These are phyloP conservation scores for Pangasius larnaudii DNA, from an alignment of 2,797 vertebrate species.

Conservation along the genomic window DNA sequence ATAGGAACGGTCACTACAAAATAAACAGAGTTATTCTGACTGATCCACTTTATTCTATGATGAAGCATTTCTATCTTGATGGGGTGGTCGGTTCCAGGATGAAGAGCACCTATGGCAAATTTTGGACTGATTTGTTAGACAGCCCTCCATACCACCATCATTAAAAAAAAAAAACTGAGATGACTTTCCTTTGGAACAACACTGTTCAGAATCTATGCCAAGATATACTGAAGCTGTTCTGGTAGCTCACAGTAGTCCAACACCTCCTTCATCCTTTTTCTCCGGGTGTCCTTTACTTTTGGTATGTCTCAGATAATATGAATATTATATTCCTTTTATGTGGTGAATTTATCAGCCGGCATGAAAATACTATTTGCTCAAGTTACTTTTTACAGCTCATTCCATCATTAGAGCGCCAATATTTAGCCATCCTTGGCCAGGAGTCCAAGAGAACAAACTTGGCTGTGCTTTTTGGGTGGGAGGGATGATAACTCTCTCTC, in stretches of 20 bases:
- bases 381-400: background rate
- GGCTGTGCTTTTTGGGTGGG: background rate
- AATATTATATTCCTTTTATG: background rate
- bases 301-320: background rate
- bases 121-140: background rate
- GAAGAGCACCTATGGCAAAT: background rate
- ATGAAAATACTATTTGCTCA: background rate
- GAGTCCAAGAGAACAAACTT: background rate
- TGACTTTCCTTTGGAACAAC: background rate
- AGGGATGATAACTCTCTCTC: background rate
- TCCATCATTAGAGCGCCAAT: background rate
- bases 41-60: background rate
- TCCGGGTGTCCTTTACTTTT: background rate
- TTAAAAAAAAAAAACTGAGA: background rate
- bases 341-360: background rate
- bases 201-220: background rate
- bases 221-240: background rate
- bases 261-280: background rate
- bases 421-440: background rate
- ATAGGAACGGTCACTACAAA: background rate
- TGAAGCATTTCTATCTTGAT: background rate
- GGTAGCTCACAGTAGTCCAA: too few relatives aligned
- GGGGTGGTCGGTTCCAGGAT: background rate
- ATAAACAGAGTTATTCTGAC: background rate
- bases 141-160: background rate